Evolutionary conservation across 2,888 invertebrate species (phyloP).

Genomic region (Euspilapteryx auroguttella): DNA sequence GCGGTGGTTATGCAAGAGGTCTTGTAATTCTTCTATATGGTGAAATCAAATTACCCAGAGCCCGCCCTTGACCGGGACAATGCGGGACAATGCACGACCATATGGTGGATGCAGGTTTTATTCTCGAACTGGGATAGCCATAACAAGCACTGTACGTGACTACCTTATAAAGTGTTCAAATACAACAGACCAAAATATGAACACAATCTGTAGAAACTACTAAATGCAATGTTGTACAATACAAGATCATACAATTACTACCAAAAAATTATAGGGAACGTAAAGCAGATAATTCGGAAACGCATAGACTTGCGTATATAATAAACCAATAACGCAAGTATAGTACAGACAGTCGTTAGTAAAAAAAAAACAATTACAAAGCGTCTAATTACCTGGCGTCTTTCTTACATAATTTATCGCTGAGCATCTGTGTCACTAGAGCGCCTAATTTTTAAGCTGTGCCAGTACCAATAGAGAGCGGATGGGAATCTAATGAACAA

Average conservation of each 20-base stretch:
- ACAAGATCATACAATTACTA: too few species aligned
- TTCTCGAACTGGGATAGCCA: slow-evolving; percentile 18
- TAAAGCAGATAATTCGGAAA: too few species aligned
- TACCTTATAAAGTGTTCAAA: too few species aligned
- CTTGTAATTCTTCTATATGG: too few species aligned
- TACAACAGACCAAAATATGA: too few species aligned
- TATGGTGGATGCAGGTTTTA: slow-evolving; percentile 24
- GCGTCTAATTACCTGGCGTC: slow-evolving; percentile 24
- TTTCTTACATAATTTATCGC: slow-evolving; percentile 26
- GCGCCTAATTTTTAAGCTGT: slow-evolving; percentile 8
- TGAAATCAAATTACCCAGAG: too few species aligned
- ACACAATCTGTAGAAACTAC: too few species aligned
- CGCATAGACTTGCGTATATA: too few species aligned
- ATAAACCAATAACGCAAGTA: slow-evolving; percentile 18
- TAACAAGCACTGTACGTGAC: slow-evolving; percentile 22
- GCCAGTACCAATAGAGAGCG: background rate
- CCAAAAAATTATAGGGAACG: too few species aligned
- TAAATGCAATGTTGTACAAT: too few species aligned
- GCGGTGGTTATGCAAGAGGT: too few species aligned
- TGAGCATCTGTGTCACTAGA: slow-evolving; percentile 50
- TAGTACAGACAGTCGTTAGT: slow-evolving; percentile 10
- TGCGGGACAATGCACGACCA: too few species aligned
- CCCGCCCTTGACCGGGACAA: slow-evolving; percentile 34
- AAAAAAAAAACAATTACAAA: slow-evolving; percentile 17
- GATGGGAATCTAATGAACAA: background rate